Evolutionary conservation across 2,888 invertebrate species (phyloP).

Genomic region (Eupithecia insigniata): DNA sequence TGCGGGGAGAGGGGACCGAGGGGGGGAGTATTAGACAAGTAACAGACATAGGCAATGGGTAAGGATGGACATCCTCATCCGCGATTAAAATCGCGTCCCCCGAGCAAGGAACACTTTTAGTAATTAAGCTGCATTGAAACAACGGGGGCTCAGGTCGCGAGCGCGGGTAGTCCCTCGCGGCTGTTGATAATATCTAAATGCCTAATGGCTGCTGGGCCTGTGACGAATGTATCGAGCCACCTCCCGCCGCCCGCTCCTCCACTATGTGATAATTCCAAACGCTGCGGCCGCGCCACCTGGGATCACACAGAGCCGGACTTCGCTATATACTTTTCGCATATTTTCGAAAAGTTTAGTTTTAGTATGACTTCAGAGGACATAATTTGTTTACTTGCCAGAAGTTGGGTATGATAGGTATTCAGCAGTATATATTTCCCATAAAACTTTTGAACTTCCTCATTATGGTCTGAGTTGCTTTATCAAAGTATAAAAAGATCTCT

Average conservation of each 20-base stretch:
- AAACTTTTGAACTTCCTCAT: neutral
- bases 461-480: neutral
- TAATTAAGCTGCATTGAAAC: conserved; percentile 79
- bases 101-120: conserved; percentile 77
- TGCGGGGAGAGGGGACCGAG: conserved; percentile 44
- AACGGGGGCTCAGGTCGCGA: conserved; percentile 69
- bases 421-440: neutral
- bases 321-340: conserved; percentile 22
- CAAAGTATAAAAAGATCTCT: too few relatives aligned
- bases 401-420: neutral
- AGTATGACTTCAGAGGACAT: neutral
- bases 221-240: conserved; percentile 82
- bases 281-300: conserved; percentile 85
- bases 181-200: conserved; percentile 84
- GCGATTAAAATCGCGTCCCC: conserved; percentile 59
- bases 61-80: conserved; percentile 47
- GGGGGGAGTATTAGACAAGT: conserved; percentile 55
- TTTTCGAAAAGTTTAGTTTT: conserved; percentile 7
- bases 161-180: conserved; percentile 73
- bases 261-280: conserved; percentile 85
- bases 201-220: conserved; percentile 85
- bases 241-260: conserved; percentile 69
- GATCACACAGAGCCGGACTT: conserved; percentile 77
- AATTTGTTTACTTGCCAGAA: neutral
- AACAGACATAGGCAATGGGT: conserved; percentile 63